phyloP scores from a whole-genome alignment of 2,888 invertebrate genomes.

The Coelopa pilipes region DNA sequence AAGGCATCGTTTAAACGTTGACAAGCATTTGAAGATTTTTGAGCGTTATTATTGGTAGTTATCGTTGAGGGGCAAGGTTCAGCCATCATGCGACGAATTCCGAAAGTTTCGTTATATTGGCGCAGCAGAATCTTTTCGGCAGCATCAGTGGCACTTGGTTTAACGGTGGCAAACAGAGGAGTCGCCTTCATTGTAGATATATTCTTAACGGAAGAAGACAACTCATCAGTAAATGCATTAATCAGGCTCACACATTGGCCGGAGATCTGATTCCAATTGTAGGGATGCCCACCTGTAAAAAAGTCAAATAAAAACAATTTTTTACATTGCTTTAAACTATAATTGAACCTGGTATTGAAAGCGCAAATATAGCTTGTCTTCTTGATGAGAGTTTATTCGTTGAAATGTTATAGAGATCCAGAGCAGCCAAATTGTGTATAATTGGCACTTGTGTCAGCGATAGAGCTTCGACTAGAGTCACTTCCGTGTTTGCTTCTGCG shows the following conservation, averaged over 20 bases:
- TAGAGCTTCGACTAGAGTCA: constrained; percentile 74
- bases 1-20: constrained; percentile 66
- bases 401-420: constrained; percentile 77
- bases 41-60: constrained; percentile 21
- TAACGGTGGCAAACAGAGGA: constrained; percentile 42
- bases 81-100: constrained; percentile 58
- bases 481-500: constrained; percentile 59
- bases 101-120: constrained; percentile 62
- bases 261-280: constrained; percentile 82
- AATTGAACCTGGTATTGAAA: constrained; percentile 76
- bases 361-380: constrained; percentile 75
- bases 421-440: constrained; percentile 79
- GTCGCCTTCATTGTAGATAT: constrained; percentile 55
- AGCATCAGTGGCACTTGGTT: constrained; percentile 51
- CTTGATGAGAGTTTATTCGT: constrained; percentile 69
- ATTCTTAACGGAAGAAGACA: constrained; percentile 69
- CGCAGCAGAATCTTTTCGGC: constrained; percentile 62
- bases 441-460: constrained; percentile 70
- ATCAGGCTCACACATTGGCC: constrained; percentile 74
- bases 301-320: too few species aligned
- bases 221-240: constrained; percentile 73
- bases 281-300: constrained; percentile 78
- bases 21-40: constrained; percentile 49
- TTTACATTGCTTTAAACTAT: neutral
- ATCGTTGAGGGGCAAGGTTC: constrained; percentile 27